Conservation (phyloP, 2,113 vertebrate species). For the Psephotus haematonotus region DNA sequence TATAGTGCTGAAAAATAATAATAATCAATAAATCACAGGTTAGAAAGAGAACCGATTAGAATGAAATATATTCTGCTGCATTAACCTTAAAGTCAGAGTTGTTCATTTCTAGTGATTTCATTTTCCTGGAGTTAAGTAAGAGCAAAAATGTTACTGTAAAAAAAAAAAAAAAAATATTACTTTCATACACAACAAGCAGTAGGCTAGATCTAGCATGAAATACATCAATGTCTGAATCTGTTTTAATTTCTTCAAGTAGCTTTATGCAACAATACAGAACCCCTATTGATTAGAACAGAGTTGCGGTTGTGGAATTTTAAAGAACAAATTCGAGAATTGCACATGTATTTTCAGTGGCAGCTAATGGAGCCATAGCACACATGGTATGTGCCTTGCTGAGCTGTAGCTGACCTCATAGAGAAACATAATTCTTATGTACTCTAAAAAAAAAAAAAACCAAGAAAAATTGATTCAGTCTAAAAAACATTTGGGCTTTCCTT, state of each 20-base stretch:
- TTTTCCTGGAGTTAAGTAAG: constrained; percentile 10
- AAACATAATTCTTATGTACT: not conserved
- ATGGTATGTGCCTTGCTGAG: accelerated
- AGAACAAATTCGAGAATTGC: not conserved
- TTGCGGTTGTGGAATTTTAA: not conserved
- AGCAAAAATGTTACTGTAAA: not conserved
- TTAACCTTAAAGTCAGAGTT: constrained; percentile 44
- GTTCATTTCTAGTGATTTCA: not conserved
- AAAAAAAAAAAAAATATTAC: not conserved
- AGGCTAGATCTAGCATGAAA: not conserved
- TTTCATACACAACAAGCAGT: not conserved
- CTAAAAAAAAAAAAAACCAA: not conserved
- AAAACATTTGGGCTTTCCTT: not conserved
- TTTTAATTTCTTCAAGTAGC: not conserved
- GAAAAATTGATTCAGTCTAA: not conserved
- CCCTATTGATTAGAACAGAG: not conserved
- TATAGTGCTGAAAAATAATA: not conserved
- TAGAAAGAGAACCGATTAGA: not conserved
- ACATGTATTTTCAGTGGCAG: not conserved
- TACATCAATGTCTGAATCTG: accelerated
- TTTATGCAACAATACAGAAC: not conserved
- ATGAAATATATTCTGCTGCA: constrained; percentile 2
- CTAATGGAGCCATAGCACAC: not conserved
- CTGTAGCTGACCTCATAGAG: not conserved
- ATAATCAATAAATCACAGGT: not conserved